phyloP scores from a whole-genome alignment of 2,797 vertebrate genomes.

The Naso thynnoides region DNA sequence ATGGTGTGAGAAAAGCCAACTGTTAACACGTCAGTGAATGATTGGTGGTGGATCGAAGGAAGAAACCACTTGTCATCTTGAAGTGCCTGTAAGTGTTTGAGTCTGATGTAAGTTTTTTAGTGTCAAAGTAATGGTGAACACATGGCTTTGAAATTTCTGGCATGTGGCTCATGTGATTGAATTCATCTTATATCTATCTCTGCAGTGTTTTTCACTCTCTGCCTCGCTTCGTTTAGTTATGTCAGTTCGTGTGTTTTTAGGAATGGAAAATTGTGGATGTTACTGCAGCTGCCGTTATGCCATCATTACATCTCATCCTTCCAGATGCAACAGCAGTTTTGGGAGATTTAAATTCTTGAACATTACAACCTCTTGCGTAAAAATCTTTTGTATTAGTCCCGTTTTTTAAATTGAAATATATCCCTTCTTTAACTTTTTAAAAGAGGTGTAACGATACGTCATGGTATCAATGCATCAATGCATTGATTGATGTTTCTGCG shows the following conservation, averaged over 20 bases:
- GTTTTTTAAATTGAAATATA: not conserved
- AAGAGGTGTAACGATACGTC: too few species aligned
- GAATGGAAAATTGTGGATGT: not conserved
- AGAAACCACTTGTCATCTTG: conserved; percentile 6
- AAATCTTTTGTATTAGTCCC: not conserved
- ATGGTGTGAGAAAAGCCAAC: not conserved
- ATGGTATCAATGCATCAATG: too few species aligned
- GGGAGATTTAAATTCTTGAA: not conserved
- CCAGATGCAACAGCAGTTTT: not conserved
- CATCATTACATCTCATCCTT: too few species aligned
- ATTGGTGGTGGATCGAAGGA: too few species aligned
- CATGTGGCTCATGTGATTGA: not conserved
- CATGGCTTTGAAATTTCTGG: not conserved
- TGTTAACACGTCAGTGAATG: not conserved
- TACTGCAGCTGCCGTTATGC: too few species aligned
- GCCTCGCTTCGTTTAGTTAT: not conserved
- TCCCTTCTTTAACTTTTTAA: not conserved
- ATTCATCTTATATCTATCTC: conserved; percentile 1
- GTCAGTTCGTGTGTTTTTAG: not conserved
- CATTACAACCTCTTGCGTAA: not conserved
- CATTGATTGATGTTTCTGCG: too few species aligned
- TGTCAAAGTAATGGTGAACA: not conserved
- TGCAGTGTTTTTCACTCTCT: not conserved
- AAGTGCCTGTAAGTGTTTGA: not conserved
- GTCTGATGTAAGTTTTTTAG: not conserved